Evolutionary conservation across 2,888 invertebrate genomes (phyloP).

Genomic region (Eulithis testata): DNA sequence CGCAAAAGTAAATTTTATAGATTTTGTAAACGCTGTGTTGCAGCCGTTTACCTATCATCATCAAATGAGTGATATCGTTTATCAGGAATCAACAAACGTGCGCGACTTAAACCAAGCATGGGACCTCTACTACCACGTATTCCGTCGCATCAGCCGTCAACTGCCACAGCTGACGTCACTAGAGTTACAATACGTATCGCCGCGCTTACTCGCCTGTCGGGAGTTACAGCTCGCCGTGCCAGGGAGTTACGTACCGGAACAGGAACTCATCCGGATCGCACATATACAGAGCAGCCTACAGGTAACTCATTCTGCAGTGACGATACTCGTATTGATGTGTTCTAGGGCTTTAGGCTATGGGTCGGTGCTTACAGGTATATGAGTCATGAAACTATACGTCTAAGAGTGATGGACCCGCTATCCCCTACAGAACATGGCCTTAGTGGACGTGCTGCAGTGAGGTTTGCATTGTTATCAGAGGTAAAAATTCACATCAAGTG

Average conservation of each 20-base stretch:
- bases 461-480: too few relatives aligned
- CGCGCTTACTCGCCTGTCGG: conserved; percentile 93
- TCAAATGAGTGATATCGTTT: neutral
- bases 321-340: too few relatives aligned
- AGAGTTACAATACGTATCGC: conserved; percentile 98
- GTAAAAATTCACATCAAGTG: too few relatives aligned
- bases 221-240: conserved; percentile 98
- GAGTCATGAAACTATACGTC: too few relatives aligned
- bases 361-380: too few relatives aligned
- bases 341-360: too few relatives aligned
- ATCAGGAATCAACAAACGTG: conserved; percentile 90
- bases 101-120: conserved; percentile 99
- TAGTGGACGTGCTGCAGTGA: too few relatives aligned
- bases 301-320: conserved; percentile 69
- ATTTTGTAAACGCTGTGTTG: neutral
- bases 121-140: conserved; percentile 99
- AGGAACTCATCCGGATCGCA: conserved; percentile 94
- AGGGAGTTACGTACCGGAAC: conserved; percentile 98
- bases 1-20: too few relatives aligned
- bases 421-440: too few relatives aligned
- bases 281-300: conserved; percentile 96
- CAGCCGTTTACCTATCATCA: too few relatives aligned
- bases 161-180: conserved; percentile 95
- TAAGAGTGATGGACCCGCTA: too few relatives aligned
- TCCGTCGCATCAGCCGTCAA: conserved; percentile 97